phyloP scores from a whole-genome alignment of 2,888 invertebrate genomes.

The Stenchaetothrips biformis region DNA sequence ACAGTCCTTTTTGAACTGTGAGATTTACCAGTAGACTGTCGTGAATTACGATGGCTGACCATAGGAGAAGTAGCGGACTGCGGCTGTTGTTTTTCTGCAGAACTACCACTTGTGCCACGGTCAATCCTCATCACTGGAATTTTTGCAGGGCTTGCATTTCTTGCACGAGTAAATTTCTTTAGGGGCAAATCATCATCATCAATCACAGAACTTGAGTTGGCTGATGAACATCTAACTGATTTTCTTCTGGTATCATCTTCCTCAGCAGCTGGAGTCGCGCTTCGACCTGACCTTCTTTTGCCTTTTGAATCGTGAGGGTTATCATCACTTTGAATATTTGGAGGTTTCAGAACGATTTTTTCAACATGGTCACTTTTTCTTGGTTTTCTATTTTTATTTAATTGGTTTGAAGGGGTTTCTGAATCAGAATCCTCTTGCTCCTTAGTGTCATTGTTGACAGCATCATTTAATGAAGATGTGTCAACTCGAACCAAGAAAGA shows the following conservation, averaged over 20 bases:
- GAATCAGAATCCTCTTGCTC: background rate
- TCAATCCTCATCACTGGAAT: background rate
- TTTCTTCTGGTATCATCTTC: background rate
- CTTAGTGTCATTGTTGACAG: background rate
- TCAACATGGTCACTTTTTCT: conserved; percentile 20
- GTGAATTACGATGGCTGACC: background rate
- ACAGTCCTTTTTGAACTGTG: background rate
- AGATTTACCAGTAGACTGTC: background rate
- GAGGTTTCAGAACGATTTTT: background rate
- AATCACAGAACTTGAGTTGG: background rate
- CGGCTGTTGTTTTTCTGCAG: background rate
- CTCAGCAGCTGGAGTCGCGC: background rate
- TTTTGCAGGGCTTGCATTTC: background rate
- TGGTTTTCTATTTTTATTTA: background rate
- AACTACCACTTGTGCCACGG: background rate
- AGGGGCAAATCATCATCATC: conserved; percentile 10
- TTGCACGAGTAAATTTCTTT: conserved; percentile 2
- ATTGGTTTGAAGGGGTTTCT: background rate
- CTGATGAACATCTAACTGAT: background rate
- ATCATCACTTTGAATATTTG: background rate
- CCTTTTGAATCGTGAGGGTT: background rate
- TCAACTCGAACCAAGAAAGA: background rate
- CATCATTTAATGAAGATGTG: background rate
- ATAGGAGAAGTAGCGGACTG: background rate
- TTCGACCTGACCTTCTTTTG: background rate